Evolutionary conservation across 2,888 invertebrate genomes (phyloP), one percentile per base, ranked within the genome.

Genomic region (Pristionchus arcanus): DNA sequence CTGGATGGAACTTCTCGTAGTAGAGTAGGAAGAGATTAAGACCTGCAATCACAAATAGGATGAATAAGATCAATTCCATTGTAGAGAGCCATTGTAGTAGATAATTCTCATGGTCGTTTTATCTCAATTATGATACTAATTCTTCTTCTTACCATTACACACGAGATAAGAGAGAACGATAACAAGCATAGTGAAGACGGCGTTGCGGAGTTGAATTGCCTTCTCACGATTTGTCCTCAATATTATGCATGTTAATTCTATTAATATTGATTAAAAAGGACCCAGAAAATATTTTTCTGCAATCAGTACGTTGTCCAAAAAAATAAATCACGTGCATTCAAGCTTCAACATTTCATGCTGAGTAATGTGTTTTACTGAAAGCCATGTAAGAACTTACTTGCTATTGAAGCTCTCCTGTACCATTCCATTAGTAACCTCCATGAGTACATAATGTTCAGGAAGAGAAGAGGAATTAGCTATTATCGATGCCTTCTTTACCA

Each of bases 131-230:
- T 68, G 34, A 74, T 9, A 74, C 19, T 37, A 16, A 49, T 49
- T 81, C n/a, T 87, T 28, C 1, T 5, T 53, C 81, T n/a, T 3
- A 66, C 92, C 92, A 71, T 93, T 93, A 83, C 93, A 93, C 4
- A 93, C 90, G 74, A 93, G 90, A 90, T 93, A 93, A 0, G 92
- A 92, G 42, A 90, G 91, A 21, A 93, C 93, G 84, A 93, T 93
- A 5, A 89, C 92, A 81, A 92, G 81, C 93, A 93, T 93, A 0
- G 93, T 93, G 90, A 92, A 91, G 59, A 93, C 92, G 0, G 93
- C 93, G 89, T 93, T 93, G 25, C 93, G 90, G 9, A 93, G 89
- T 90, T 93, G 93, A 5, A 91, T 89, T 13, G 92, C 89, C 89
- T 93, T 93, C 19, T 89, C 90, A 59, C 92, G 90, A 13, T 92